Evolutionary conservation across 2,113 vertebrate species (phyloP).

Genomic region (Erinaceus europaeus): DNA sequence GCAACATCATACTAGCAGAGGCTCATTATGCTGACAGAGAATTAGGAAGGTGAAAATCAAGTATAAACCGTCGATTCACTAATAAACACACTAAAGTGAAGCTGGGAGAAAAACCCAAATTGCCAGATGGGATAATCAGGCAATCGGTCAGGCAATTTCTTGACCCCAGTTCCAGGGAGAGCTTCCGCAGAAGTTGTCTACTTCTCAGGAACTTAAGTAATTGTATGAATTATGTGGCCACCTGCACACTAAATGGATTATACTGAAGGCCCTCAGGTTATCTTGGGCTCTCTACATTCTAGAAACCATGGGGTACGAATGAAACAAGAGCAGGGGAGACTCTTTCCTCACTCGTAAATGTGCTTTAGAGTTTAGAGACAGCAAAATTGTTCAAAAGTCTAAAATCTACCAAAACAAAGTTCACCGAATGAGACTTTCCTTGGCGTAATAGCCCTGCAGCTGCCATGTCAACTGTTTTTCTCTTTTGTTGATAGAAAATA

Average conservation of each 20-base stretch:
- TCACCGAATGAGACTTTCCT: too few species aligned
- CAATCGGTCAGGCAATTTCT: conserved; percentile 30
- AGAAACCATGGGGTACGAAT: neutral
- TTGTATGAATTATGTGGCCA: neutral
- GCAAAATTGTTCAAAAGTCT: neutral
- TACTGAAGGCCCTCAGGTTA: neutral
- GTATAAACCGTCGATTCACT: conserved; percentile 26
- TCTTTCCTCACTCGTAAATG: neutral
- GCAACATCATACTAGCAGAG: conserved; percentile 39
- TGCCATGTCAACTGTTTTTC: too few species aligned
- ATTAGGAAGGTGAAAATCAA: conserved; percentile 51
- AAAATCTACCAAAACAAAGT: neutral
- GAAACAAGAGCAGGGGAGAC: neutral
- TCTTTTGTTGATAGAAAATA: too few species aligned
- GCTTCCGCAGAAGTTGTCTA: conserved; percentile 55
- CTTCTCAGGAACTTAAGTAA: conserved; percentile 33
- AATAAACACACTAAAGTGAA: neutral
- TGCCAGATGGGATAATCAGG: conserved; percentile 43
- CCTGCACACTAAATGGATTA: neutral
- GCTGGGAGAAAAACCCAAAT: conserved; percentile 41
- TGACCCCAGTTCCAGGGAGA: conserved; percentile 22
- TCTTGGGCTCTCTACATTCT: conserved; percentile 4
- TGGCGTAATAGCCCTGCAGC: too few species aligned
- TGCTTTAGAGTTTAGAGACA: neutral
- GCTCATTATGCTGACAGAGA: conserved; percentile 11